A percentile compares a stretch with the other conserved stretches of the same genome.
phyloP scores from a whole-genome alignment of 2,797 vertebrate species.

The Uromys caudimaculatus region DNA sequence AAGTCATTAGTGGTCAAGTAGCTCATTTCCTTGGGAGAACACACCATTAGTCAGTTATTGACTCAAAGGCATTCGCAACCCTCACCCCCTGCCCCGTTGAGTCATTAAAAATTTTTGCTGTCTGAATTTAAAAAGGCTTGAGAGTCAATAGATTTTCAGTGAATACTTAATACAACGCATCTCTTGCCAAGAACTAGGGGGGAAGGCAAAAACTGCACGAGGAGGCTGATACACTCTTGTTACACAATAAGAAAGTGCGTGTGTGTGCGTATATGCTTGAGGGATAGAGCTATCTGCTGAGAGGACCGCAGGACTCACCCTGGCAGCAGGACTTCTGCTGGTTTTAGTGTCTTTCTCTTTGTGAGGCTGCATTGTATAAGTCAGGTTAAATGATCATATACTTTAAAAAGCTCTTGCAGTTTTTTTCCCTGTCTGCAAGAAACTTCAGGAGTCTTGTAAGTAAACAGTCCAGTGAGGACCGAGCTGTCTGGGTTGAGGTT shows the following conservation, averaged over 20 bases:
- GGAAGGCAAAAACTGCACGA: background rate
- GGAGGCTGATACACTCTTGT: background rate
- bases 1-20: conserved; percentile 51
- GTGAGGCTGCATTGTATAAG: background rate
- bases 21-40: conserved; percentile 63
- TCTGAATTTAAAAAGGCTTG: conserved; percentile 57
- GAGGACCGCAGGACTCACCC: background rate
- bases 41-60: conserved; percentile 65
- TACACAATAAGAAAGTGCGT: background rate
- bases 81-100: conserved; percentile 33
- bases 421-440: background rate
- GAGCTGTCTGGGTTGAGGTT: background rate
- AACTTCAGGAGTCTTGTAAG: background rate
- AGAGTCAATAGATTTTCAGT: conserved; percentile 51
- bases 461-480: background rate
- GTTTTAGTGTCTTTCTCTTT: background rate
- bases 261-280: rapidly evolving
- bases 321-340: too few relatives aligned
- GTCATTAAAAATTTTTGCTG: conserved; percentile 65
- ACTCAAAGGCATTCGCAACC: conserved; percentile 56
- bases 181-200: background rate
- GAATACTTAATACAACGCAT: background rate
- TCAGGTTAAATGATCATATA: background rate
- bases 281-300: background rate
- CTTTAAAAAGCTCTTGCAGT: background rate